Percentiles rank a stretch among this genome's conserved stretches.
Evolutionary conservation across 1,140 invertebrate genomes (phyloP).

Genomic region (Ylistrum balloti): DNA sequence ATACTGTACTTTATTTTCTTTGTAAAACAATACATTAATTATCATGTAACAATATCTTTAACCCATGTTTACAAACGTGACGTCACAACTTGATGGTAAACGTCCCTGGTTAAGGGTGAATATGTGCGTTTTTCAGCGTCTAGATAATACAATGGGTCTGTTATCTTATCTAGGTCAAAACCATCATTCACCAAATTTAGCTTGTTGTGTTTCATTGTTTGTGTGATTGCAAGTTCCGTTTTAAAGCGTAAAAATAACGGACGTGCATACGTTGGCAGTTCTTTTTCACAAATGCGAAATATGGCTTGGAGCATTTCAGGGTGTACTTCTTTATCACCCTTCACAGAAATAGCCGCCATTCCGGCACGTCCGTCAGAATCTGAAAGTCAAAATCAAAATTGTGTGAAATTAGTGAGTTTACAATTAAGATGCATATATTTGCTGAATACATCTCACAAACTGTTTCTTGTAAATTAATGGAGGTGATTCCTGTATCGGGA

Average conservation of each 20-base stretch:
- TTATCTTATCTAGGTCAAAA: slow-evolving; percentile 90
- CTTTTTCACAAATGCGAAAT: slow-evolving; percentile 63
- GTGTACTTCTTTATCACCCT: slow-evolving; percentile 61
- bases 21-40: too few relatives aligned
- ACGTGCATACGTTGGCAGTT: slow-evolving; percentile 91
- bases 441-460: too few relatives aligned
- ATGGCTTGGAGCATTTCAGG: slow-evolving; percentile 66
- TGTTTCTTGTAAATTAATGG: too few relatives aligned
- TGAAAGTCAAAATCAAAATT: slow-evolving; percentile 83
- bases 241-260: slow-evolving; percentile 92
- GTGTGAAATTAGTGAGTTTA: too few relatives aligned
- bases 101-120: slow-evolving; percentile 51
- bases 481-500: too few relatives aligned
- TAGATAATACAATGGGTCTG: slow-evolving; percentile 91
- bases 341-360: slow-evolving; percentile 92
- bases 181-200: slow-evolving; percentile 92
- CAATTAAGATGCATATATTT: too few relatives aligned
- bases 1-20: too few relatives aligned
- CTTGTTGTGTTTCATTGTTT: slow-evolving; percentile 66
- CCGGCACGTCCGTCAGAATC: slow-evolving; percentile 94
- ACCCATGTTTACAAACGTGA: slow-evolving; percentile 44
- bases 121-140: slow-evolving; percentile 84
- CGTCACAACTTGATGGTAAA: slow-evolving; percentile 42
- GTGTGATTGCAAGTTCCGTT: slow-evolving; percentile 56
- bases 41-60: too few relatives aligned